phyloP scores from a whole-genome alignment of 2,888 invertebrate genomes.

The Onchidella celtica region DNA sequence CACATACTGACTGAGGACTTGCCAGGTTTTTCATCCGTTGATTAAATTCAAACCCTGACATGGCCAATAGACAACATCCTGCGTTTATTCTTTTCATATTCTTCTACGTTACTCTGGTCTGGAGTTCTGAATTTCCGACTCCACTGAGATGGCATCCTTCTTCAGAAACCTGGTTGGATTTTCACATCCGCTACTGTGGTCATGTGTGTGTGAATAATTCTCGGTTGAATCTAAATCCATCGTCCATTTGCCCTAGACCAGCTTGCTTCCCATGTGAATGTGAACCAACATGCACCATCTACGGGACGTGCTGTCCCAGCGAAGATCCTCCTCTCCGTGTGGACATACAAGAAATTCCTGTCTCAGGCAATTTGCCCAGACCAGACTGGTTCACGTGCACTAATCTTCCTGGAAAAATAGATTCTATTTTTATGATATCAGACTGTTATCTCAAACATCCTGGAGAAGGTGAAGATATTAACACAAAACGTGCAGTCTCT shows the following conservation, averaged over 20 bases:
- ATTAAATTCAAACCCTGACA: too few relatives aligned
- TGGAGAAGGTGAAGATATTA: too few relatives aligned
- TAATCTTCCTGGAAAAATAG: neutral
- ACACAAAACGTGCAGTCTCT: neutral
- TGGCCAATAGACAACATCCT: too few relatives aligned
- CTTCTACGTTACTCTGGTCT: too few relatives aligned
- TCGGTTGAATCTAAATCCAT: too few relatives aligned
- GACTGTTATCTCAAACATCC: neutral
- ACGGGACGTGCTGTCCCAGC: conserved; percentile 13
- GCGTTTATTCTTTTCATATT: too few relatives aligned
- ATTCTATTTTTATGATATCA: neutral
- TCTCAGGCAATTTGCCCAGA: neutral
- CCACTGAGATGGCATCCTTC: neutral
- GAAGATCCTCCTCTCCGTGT: neutral
- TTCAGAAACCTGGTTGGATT: neutral
- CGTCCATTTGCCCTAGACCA: neutral
- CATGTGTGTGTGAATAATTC: neutral
- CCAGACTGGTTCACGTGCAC: neutral
- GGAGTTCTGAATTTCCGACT: too few relatives aligned
- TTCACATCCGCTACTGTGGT: conserved; percentile 1
- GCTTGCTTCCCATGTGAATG: conserved; percentile 19
- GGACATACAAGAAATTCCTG: too few relatives aligned
- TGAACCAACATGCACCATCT: neutral
- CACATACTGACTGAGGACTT: too few relatives aligned
- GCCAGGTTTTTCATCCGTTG: too few relatives aligned